Percentiles rank a stretch among this genome's conserved stretches.
Evolutionary conservation across 2,797 vertebrate species (phyloP).

Genomic region (Danio aesculapii): DNA sequence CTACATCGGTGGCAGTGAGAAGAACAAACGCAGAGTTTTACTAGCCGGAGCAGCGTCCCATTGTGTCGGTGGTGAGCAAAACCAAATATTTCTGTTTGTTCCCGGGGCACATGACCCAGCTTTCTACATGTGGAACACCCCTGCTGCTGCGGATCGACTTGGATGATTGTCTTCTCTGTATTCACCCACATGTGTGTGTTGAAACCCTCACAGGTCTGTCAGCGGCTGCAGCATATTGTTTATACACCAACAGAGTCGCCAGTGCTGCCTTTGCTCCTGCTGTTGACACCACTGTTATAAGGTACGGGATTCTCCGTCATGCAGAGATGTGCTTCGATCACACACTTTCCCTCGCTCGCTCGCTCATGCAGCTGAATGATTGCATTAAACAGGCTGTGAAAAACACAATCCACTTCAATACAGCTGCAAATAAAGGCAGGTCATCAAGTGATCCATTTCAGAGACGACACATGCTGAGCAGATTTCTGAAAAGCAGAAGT

Average conservation of each 20-base stretch:
- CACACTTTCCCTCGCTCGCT: too few relatives aligned
- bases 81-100: constrained; percentile 10
- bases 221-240: constrained; percentile 73
- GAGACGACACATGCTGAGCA: too few relatives aligned
- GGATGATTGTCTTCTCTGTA: neutral
- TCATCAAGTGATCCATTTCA: too few relatives aligned
- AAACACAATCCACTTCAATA: too few relatives aligned
- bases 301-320: constrained; percentile 64
- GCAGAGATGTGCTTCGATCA: too few relatives aligned
- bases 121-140: constrained; percentile 39
- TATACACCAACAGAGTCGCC: constrained; percentile 77
- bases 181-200: neutral
- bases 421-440: too few relatives aligned
- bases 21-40: constrained; percentile 86
- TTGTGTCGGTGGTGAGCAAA: constrained; percentile 71
- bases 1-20: constrained; percentile 86
- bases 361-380: too few relatives aligned
- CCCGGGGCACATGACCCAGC: constrained; percentile 46
- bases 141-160: neutral
- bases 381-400: too few relatives aligned
- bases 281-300: constrained; percentile 60
- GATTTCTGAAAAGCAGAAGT: too few relatives aligned
- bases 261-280: constrained; percentile 62
- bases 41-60: constrained; percentile 72
- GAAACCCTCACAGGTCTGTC: constrained; percentile 68